Base-by-base conservation (phyloP, 2,888 invertebrate genomes). In the Furcula furcula region DNA sequence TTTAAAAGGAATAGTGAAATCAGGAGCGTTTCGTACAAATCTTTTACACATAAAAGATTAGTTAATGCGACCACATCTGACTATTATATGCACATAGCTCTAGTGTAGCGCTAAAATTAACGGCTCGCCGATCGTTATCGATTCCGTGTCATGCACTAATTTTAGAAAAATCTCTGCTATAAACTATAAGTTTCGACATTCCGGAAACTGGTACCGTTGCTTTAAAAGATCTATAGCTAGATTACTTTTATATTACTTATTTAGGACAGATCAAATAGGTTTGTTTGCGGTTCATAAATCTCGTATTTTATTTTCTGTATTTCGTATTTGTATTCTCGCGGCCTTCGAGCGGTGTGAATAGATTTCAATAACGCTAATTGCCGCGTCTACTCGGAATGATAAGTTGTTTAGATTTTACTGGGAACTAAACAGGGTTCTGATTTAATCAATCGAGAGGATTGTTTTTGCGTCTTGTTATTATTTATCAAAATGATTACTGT, bases 141-240 rank as follows among this genome's bases (percentile, higher is more conserved):
- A 76, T 78, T 73, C 62, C 61, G 55, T 73, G 72, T 69, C 75
- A 65, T 62, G 64, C 62, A 75, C 76, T 78, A 75, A 76, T 74
- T 76, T 76, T 76, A 78, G 76, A 76, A 72, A 67, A 75, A 69
- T 63, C 66, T 59, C 56, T 63, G 49, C 38, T 55, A 57, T 64
- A 64, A 65, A 62, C 66, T 59, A 65, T 55, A 43, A 54, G 12
- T 47, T 35, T 58, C 49, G 52, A 48, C 54, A 51, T 43, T 51
- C 43, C 51, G 55, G 33, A 54, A 55, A 46, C 55, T n/a, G 41
- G 41, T 41, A 44, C 44, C 35, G 46, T 46, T 37, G 32, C 34
- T 41, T 44, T 36, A 39, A 30, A 40, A n/a, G n/a, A 50, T 54
- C 54, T 49, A 51, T 38, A 34, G 25, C 30, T 30, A 29, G 39